These are phyloP conservation scores for Sporophila hypoxantha DNA, from an alignment of 2,113 vertebrate species.

Conservation along the genomic window DNA sequence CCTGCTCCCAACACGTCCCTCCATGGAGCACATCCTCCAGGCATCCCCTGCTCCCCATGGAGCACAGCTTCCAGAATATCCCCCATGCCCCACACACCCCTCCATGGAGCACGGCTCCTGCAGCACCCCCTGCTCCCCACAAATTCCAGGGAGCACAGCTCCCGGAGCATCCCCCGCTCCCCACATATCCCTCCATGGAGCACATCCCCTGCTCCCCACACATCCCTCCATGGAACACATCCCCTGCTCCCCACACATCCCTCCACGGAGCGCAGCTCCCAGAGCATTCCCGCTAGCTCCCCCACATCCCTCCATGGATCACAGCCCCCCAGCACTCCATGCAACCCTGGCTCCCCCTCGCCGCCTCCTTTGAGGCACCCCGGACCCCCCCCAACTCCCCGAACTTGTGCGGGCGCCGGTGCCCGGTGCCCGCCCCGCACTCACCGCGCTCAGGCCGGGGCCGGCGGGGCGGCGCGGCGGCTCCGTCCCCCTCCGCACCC, in stretches of 20 bases:
- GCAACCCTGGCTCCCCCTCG: not conserved
- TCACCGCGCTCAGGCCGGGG: slow-evolving; percentile 36
- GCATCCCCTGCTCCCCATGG: not conserved
- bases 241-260: not conserved
- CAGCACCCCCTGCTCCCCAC: not conserved
- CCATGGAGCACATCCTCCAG: not conserved
- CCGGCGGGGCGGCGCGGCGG: slow-evolving; percentile 60
- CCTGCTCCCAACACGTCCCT: too few species aligned
- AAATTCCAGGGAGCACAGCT: fast-evolving
- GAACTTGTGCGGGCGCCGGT: not conserved
- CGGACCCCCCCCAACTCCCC: not conserved
- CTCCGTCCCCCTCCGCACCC: slow-evolving; percentile 69
- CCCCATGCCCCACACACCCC: too few species aligned
- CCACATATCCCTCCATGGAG: not conserved
- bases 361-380: not conserved
- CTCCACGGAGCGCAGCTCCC: not conserved
- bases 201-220: not conserved
- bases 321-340: not conserved
- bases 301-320: not conserved
- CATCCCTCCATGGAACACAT: not conserved
- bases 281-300: too few species aligned
- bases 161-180: not conserved
- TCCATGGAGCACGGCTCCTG: fast-evolving
- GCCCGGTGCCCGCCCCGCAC: slow-evolving; percentile 17
- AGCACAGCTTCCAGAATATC: not conserved